Base-by-base conservation (phyloP, 2,113 vertebrate genomes). In the Platanista minor region DNA sequence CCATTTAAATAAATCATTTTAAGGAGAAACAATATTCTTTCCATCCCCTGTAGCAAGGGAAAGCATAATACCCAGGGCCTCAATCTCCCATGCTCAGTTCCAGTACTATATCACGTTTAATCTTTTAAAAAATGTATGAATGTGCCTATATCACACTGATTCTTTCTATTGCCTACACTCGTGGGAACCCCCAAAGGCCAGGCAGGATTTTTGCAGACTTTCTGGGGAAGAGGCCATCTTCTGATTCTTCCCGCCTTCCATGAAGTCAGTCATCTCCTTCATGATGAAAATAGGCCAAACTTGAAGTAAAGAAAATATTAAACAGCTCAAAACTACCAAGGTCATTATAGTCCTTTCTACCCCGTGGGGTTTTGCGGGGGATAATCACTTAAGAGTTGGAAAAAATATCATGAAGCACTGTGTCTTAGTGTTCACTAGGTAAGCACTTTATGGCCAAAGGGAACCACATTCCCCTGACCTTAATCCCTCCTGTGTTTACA, bases 1-100 rank as follows among this genome's bases (percentile, higher is more conserved):
- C 97, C 98, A 98, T 98, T 99, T 98, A 98, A 98, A 99, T 98
- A 99, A 99, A 99, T 99, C 98, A 99, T 98, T 98, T 99, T 98
- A 98, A 98, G 98, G 98, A 98, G 98, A 98, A 98, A 98, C 82
- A 97, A 90, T 99, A 97, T 98, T 98, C 98, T 98, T 98, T 98
- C 97, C 93, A 96, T 98, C 93, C 81, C 88, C 98, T 98, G 83
- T 98, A 98, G 94, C 95, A 97, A 98, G 97, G 61, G 36, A 97
- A 98, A 95, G 93, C 93, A 89, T 98, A 98, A 97, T 97, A 98
- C 39, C 96, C 94, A 71, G 49, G 82, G 96, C 97, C 96, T 97
- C 92, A 33, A 74, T 92, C 94, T 95, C 83, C 77, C 46, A 31
- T 97, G 77, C 81, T 31, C 95, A 83, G 74, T 97, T 97, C 94